Evolutionary conservation across 2,888 invertebrate species (phyloP), one percentile per base, ranked within the genome.

Genomic region (Tryphoninae sp.): DNA sequence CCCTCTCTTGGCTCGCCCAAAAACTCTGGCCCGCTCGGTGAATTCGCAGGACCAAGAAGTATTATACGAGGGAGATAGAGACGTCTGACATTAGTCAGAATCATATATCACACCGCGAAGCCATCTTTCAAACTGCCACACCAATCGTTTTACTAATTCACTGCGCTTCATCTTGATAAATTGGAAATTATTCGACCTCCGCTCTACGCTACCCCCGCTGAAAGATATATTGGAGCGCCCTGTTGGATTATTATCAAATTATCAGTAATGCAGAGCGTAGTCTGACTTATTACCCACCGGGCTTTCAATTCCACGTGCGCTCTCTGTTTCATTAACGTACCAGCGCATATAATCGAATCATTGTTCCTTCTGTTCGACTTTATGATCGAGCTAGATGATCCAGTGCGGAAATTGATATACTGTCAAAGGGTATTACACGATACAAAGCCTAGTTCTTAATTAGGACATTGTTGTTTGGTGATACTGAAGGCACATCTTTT

Each of bases 1-100:
- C 26, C 4, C 16, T 16, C 53, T 67, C 61, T 72, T 19, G 53
- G 61, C 55, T 71, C 78, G 23, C 42, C 74, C 40, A 45, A 78
- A 75, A 75, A 75, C 40, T 71, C 45, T 33, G n/a, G 55, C 55
- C 13, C 16, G 0, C 26, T 42, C 64, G 55, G 49, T 58, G 75
- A 72, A 62, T 71, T 72, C 61, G 71, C 71, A 19, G 40, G 23
- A 67, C 61, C 51, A 62, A 78, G 55, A 75, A 49, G 33, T 58
- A 72, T 78, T 67, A 72, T 61, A 19, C n/a, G 19, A 33, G 49
- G 51, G 6, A 51, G 13, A 68, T 61, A 19, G 19, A 67, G 69
- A 51, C 40, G n/a, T 11, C 40, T 59, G n/a, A 61, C 65, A 45
- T 74, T 74, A 78, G n/a, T 69, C 53, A 16, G 33, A 51, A 53